A percentile compares a stretch with the other conserved stretches of the same genome.
Evolutionary conservation across 2,888 invertebrate species (phyloP).

Genomic region (Diaprepes abbreviatus): DNA sequence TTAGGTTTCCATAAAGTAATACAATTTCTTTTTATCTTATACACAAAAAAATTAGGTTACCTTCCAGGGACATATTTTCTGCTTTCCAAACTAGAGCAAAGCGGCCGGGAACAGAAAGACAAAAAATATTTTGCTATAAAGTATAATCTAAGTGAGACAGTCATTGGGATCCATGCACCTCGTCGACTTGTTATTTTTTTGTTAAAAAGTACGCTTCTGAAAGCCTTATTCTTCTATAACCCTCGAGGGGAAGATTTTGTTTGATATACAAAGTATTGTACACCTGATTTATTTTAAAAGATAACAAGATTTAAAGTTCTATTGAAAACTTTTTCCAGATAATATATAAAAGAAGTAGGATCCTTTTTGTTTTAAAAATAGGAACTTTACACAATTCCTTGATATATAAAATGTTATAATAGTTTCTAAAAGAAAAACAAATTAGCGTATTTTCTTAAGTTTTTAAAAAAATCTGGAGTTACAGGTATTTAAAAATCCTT

Average conservation of each 20-base stretch:
- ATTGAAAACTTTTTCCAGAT: background rate
- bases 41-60: background rate
- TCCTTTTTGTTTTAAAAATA: background rate
- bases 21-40: background rate
- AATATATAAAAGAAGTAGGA: background rate
- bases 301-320: no score
- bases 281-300: background rate
- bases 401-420: no score
- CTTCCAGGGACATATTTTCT: conserved; percentile 9
- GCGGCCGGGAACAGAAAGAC: background rate
- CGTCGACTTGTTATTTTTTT: conserved; percentile 8
- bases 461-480: no score
- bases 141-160: conserved; percentile 25
- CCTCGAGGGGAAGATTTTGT: conserved; percentile 27
- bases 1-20: background rate
- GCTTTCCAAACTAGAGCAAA: conserved; percentile 7
- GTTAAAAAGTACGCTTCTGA: background rate
- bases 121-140: conserved; percentile 29
- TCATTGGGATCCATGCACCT: conserved; percentile 20
- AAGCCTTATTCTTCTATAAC: conserved; percentile 7
- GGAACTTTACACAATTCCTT: no score
- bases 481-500: no score
- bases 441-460: no score
- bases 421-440: no score
- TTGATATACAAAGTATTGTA: conserved; percentile 23